Conservation (phyloP, 2,888 invertebrate species). For the Polydrusus tereticollis region DNA sequence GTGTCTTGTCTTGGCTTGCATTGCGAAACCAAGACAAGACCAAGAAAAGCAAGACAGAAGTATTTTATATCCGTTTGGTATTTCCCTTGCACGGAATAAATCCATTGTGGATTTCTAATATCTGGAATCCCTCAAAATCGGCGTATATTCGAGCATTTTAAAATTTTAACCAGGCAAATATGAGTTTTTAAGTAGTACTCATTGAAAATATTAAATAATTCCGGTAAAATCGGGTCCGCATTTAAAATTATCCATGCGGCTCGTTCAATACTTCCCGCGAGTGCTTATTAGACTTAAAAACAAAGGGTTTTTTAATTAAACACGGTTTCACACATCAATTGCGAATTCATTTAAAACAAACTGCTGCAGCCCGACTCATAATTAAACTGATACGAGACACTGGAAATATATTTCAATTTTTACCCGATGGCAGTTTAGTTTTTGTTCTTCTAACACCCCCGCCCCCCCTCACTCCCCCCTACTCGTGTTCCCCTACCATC, state of each 20-base stretch:
- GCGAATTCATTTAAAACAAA: conserved; percentile 66
- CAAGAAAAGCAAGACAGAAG: too few species aligned
- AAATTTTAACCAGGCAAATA: conserved; percentile 48
- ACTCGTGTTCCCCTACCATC: too few species aligned
- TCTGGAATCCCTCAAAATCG: neutral
- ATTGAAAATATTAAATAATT: conserved; percentile 43
- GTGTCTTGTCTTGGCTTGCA: too few species aligned
- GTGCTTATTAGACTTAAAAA: conserved; percentile 68
- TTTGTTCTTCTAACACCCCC: conserved; percentile 54
- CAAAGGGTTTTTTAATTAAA: conserved; percentile 68
- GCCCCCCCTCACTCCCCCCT: conserved; percentile 37
- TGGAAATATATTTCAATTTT: conserved; percentile 58
- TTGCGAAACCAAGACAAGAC: too few species aligned
- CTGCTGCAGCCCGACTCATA: conserved; percentile 59
- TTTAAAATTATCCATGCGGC: conserved; percentile 44
- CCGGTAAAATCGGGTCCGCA: conserved; percentile 37
- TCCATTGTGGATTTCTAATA: neutral
- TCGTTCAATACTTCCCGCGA: conserved; percentile 45
- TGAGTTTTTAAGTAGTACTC: conserved; percentile 45
- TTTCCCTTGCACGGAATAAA: neutral
- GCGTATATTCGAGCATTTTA: conserved; percentile 32
- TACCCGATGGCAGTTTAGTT: conserved; percentile 32
- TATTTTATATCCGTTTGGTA: too few species aligned
- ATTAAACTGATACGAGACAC: conserved; percentile 66
- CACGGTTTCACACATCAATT: conserved; percentile 68